Percentiles rank a stretch among this genome's conserved stretches.
Conservation (phyloP, 1,140 invertebrate species). For the Helicoverpa zea region DNA sequence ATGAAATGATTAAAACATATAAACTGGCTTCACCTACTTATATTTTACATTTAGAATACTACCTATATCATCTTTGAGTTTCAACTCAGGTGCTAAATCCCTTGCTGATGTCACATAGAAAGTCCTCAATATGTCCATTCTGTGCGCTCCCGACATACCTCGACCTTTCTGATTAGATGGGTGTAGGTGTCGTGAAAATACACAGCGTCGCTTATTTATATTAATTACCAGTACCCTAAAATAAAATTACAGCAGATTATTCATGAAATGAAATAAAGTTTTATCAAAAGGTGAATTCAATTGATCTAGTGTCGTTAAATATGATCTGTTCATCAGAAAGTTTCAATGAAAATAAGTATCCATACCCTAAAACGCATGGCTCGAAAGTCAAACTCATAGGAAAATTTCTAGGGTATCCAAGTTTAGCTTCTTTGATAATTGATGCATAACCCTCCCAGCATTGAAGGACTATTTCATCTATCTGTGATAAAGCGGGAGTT, state of each 20-base stretch:
- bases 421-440: slow-evolving; percentile 88
- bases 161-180: slow-evolving; percentile 82
- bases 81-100: slow-evolving; percentile 72
- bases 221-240: slow-evolving; percentile 91
- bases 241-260: slow-evolving; percentile 52
- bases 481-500: slow-evolving; percentile 90
- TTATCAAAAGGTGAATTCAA: neutral
- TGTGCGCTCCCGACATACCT: slow-evolving; percentile 87
- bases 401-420: slow-evolving; percentile 89
- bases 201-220: slow-evolving; percentile 88
- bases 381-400: slow-evolving; percentile 88
- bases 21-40: no score
- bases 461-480: slow-evolving; percentile 91
- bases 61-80: slow-evolving; percentile 61
- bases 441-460: slow-evolving; percentile 92
- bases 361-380: slow-evolving; percentile 89
- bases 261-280: neutral
- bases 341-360: slow-evolving; percentile 9
- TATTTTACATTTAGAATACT: no score
- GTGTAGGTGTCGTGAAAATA: slow-evolving; percentile 89
- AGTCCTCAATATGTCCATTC: slow-evolving; percentile 90
- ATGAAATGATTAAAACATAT: neutral
- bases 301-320: no score
- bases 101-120: slow-evolving; percentile 89
- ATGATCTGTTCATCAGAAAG: neutral